Conservation (phyloP, 2,797 vertebrate genomes). For the Acestrorhynchus altus region DNA sequence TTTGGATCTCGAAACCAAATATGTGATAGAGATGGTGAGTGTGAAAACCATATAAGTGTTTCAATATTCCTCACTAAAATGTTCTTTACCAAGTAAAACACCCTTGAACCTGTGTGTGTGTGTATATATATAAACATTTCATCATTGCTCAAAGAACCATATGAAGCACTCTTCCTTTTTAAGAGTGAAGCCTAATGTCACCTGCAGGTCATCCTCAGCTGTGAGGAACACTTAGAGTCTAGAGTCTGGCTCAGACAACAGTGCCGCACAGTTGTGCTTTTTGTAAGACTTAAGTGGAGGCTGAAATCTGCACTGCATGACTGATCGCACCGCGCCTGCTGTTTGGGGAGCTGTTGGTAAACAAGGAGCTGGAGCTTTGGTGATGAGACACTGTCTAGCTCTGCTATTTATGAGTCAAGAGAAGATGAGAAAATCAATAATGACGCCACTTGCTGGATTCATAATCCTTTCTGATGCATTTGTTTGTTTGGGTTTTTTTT, state of each 20-base stretch:
- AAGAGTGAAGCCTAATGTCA: background rate
- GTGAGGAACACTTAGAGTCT: background rate
- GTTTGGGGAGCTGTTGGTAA: conserved; percentile 55
- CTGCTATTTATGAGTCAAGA: conserved; percentile 55
- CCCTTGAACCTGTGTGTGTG: no score
- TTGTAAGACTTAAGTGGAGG: conserved; percentile 22
- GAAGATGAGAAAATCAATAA: conserved; percentile 60
- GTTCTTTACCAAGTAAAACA: no score
- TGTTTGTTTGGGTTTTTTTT: background rate
- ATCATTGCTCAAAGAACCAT: no score
- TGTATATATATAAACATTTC: no score
- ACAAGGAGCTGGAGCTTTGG: conserved; percentile 42
- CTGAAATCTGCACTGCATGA: conserved; percentile 38
- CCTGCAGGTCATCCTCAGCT: conserved; percentile 9
- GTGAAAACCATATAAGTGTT: no score
- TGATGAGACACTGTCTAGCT: conserved; percentile 43
- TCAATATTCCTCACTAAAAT: no score
- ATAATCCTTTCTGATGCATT: conserved; percentile 49
- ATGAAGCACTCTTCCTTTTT: no score
- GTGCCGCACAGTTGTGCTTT: background rate
- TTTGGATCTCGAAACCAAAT: no score
- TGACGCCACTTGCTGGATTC: conserved; percentile 51
- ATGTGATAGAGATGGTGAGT: no score
- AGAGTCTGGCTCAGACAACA: background rate
- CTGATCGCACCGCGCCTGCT: conserved; percentile 35